These are phyloP conservation scores for Drosophila ezoana DNA, from an alignment of 2,888 invertebrate genomes.

Conservation along the genomic window DNA sequence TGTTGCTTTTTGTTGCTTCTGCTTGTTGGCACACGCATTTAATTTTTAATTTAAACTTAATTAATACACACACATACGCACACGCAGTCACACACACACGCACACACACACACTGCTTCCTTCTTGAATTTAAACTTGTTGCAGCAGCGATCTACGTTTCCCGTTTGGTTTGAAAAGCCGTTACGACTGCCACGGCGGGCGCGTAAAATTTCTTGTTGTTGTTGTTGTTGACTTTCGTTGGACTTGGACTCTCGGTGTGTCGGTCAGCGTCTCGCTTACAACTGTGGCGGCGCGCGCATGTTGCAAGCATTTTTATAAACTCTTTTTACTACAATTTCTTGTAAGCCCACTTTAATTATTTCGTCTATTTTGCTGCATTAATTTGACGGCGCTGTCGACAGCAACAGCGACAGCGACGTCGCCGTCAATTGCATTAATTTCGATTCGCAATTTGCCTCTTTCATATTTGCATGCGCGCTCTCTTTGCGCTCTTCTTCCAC, in stretches of 20 bases:
- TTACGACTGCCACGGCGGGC: conserved; percentile 34
- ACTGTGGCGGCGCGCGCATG: conserved; percentile 74
- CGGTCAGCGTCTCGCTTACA: conserved; percentile 64
- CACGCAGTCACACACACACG: conserved; percentile 15
- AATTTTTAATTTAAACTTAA: conserved; percentile 57
- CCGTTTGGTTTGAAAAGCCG: conserved; percentile 56
- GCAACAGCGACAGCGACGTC: conserved; percentile 3
- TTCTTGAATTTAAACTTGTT: conserved; percentile 26
- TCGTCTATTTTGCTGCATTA: conserved; percentile 73
- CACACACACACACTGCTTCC: conserved; percentile 38
- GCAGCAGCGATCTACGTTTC: conserved; percentile 13
- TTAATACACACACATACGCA: conserved; percentile 40
- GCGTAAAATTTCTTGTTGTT: conserved; percentile 26
- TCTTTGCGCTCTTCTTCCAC: conserved; percentile 4
- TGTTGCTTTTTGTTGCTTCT: conserved; percentile 46
- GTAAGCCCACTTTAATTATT: conserved; percentile 66
- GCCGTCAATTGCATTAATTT: conserved; percentile 43
- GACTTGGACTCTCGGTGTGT: conserved; percentile 34
- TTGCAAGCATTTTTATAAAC: conserved; percentile 80
- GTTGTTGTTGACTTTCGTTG: conserved; percentile 36
- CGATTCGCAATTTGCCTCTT: conserved; percentile 18
- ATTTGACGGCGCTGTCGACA: conserved; percentile 50
- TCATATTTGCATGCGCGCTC: conserved; percentile 32
- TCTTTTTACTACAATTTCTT: conserved; percentile 57
- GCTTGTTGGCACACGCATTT: conserved; percentile 65